Evolutionary conservation across 2,888 invertebrate species (phyloP), one percentile per base, ranked within the genome.

Genomic region (Charanyca ferruginea): DNA sequence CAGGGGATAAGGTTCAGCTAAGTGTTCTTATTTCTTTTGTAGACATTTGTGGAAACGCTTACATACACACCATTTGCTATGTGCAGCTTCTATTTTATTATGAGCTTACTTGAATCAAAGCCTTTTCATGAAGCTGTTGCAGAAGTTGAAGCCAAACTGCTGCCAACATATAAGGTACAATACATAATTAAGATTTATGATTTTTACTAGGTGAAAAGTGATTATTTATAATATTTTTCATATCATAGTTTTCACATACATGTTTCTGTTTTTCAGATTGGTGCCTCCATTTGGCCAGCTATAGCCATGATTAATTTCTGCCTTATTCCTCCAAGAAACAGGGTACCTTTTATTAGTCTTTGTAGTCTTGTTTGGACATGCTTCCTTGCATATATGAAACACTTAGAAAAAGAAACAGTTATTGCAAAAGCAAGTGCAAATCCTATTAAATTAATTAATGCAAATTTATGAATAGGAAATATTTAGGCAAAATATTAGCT

Each of bases 321-420:
- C 44, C 87, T 97, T 18, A 96, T 98, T 72, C 96, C 97, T 52
- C 97, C 98, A 83, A 96, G 96, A 78, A 98, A 98, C 89, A 96
- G 98, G 75, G 98, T 98, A 6, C 96, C 97, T 28, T 97, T 98
- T 84, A 97, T 97, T 25, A 97, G 97, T 84, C 88, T 96, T 38
- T 97, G 97, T 88, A 98, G 98, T 88, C 95, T 98, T 57, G 89
- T 97, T 74, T 98, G 98, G 98, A 97, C 98, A 5, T 97, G 97
- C 80, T 98, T 98, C 87, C 93, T 98, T 62, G 97, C 98, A 0
- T 98, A 97, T 81, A 98, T 98, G 97, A 98, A 98, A 90, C 97
- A 97, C 76, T 83, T 93, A 66, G 94, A 95, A 61, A 92, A 92
- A 82, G 92, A 93, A 73, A 78, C 89, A 54, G 79, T 93, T 18